Evolutionary conservation across 2,888 invertebrate genomes (phyloP).

Genomic region (Cerceris ruficornis): DNA sequence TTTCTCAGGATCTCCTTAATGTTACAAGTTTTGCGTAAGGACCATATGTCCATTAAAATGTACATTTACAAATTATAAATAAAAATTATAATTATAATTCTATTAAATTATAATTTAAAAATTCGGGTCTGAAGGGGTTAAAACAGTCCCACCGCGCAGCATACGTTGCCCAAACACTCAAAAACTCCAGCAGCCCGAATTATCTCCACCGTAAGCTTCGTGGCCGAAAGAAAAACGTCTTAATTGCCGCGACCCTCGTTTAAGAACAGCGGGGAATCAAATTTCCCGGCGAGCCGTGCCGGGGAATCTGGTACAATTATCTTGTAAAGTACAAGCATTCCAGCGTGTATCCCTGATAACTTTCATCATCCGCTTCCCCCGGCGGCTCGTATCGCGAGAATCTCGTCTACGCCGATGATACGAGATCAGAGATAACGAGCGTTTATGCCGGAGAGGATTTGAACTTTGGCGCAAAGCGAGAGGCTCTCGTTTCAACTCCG

Average conservation of each 20-base stretch:
- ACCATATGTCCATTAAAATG: too few species aligned
- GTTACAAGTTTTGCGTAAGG: too few species aligned
- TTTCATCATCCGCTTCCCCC: conserved; percentile 27
- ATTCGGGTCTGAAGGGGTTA: too few species aligned
- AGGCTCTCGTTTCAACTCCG: conserved; percentile 55
- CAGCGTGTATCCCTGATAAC: conserved; percentile 38
- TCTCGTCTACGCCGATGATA: conserved; percentile 53
- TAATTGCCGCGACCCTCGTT: conserved; percentile 24
- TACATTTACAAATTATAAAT: too few species aligned
- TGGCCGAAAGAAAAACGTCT: neutral
- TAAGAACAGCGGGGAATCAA: neutral
- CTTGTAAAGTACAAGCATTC: conserved; percentile 16
- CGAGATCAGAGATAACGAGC: conserved; percentile 67
- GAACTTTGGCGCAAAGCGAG: conserved; percentile 60
- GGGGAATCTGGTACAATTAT: conserved; percentile 6
- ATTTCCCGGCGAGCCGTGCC: neutral
- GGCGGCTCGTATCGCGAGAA: conserved; percentile 44
- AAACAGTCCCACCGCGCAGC: too few species aligned
- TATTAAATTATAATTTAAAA: too few species aligned
- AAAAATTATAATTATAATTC: too few species aligned
- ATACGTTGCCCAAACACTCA: neutral
- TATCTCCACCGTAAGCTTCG: neutral
- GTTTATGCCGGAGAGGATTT: conserved; percentile 63
- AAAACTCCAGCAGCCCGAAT: neutral
- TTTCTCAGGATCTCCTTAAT: too few species aligned